Evolutionary conservation across 2,888 invertebrate species (phyloP).

Genomic region (Acleris laterana): DNA sequence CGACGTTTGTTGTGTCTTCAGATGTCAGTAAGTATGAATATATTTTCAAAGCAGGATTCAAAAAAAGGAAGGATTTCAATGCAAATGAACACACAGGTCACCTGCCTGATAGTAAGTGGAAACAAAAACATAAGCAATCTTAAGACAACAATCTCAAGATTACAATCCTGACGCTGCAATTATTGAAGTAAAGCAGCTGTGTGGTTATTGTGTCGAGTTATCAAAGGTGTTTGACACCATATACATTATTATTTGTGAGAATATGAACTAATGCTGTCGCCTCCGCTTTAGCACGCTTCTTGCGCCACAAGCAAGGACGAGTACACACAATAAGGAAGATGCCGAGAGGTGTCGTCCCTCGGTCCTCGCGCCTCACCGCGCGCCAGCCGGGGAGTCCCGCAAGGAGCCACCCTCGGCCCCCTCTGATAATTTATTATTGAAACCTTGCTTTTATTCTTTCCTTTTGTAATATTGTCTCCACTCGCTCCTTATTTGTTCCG

Average conservation of each 20-base stretch:
- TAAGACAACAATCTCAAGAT: too few species aligned
- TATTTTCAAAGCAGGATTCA: too few species aligned
- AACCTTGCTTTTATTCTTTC: constrained; percentile 71
- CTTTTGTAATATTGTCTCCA: constrained; percentile 74
- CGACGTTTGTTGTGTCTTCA: too few species aligned
- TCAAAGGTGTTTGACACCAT: constrained; percentile 3
- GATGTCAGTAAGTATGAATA: too few species aligned
- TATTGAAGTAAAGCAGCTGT: too few species aligned
- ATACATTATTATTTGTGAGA: neutral
- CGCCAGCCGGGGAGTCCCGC: constrained; percentile 36
- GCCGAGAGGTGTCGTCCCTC: constrained; percentile 69
- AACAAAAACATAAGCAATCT: too few species aligned
- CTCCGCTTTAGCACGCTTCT: constrained; percentile 32
- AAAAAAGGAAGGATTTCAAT: too few species aligned
- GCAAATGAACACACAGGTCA: too few species aligned
- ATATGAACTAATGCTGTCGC: neutral
- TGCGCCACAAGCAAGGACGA: constrained; percentile 51
- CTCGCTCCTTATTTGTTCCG: constrained; percentile 65
- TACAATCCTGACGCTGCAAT: too few species aligned
- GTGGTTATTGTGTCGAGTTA: neutral
- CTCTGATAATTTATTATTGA: constrained; percentile 80
- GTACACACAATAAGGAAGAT: constrained; percentile 71
- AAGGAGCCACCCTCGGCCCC: constrained; percentile 49
- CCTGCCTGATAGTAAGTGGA: too few species aligned
- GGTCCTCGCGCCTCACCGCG: constrained; percentile 56